Evolutionary conservation across 2,888 invertebrate species (phyloP), one percentile per base, ranked within the genome.

Genomic region (Spisula subtruncata): DNA sequence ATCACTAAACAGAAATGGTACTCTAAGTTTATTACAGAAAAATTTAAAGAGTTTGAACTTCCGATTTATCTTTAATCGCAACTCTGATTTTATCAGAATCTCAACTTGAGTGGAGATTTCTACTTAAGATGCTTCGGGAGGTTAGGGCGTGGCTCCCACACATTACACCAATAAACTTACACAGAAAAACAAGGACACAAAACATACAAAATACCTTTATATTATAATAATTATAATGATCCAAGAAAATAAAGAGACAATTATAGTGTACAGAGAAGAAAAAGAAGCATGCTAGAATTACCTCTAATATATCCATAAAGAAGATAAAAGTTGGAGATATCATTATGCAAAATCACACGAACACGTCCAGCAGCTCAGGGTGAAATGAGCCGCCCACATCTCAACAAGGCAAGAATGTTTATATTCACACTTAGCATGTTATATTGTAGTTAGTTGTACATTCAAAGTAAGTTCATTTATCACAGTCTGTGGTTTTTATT

Each of bases 151-250:
- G 16, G 48, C 51, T 16, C 16, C 81, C 20, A 46, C 18, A 18
- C 56, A n/a, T n/a, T 18, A 2, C 20, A 8, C 6, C 14, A 54
- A 54, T 6, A 14, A 12, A 54, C 41, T 12, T 54, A 20, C 20
- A 54, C 54, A 54, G 20, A 75, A 75, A 75, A 75, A 75, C 75
- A 75, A 75, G 35, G 16, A 75, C 75, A 75, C 5, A 75, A 32
- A 25, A 29, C 16, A 12, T 75, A 75, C 75, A 75, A 75, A 75
- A 75, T 75, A 75, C 35, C 35, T 32, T 75, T 75, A 75, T 75
- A 75, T 75, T 32, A 75, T 75, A 32, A 75, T 75, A 41, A 41
- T 41, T 2, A 75, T 75, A 75, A 75, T 75, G 35, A 75, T 16
- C 75, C 75, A 18, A 32, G 35, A 71, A 71, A 29, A 75, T 2